Conservation (phyloP, 2,113 vertebrate species). For the Solenodon paradoxus region DNA sequence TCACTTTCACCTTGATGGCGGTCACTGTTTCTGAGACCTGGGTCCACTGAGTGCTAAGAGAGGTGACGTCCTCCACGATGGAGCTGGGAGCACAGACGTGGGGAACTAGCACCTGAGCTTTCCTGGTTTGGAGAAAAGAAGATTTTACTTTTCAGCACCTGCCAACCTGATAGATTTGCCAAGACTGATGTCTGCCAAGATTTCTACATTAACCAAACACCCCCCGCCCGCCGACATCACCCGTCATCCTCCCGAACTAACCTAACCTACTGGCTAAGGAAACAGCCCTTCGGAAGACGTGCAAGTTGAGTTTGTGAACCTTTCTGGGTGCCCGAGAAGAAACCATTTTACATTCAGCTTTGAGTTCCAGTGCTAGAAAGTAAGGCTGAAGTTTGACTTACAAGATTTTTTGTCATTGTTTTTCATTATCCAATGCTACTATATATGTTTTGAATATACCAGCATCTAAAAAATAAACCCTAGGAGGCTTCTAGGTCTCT, state of each 20-base stretch:
- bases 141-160: constrained; percentile 11
- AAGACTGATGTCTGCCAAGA: constrained; percentile 42
- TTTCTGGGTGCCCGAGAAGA: not conserved
- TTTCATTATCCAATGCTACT: not conserved
- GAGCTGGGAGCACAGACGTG: not conserved
- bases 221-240: not conserved
- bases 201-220: constrained; percentile 26
- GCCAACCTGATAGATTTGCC: constrained; percentile 19
- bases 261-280: not conserved
- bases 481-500: not conserved
- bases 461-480: not conserved
- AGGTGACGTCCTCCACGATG: not conserved
- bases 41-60: not conserved
- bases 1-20: not conserved
- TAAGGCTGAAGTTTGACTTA: not conserved
- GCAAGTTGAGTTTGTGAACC: not conserved
- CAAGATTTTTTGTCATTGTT: not conserved
- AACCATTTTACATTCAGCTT: not conserved
- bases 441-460: not conserved
- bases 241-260: not conserved
- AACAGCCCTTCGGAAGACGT: not conserved
- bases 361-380: not conserved
- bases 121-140: not conserved
- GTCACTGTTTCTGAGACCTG: not conserved
- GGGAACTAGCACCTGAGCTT: not conserved